phyloP scores from a whole-genome alignment of 1,140 invertebrate species.

The Psix sp. region DNA sequence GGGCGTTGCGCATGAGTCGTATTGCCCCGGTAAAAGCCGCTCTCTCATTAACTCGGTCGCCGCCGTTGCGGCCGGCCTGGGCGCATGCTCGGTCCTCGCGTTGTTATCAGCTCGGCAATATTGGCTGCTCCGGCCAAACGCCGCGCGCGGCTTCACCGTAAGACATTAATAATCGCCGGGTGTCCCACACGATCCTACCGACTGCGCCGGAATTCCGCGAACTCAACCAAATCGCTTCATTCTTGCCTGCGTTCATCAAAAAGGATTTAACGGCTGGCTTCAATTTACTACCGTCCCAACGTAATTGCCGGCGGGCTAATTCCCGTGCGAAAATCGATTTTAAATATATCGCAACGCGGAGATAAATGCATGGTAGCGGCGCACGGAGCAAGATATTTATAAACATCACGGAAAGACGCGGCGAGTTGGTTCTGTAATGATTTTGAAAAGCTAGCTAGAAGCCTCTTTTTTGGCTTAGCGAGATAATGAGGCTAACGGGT shows the following conservation, averaged over 20 bases:
- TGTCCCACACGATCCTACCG: constrained; percentile 20
- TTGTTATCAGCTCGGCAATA: constrained; percentile 59
- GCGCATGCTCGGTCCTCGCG: constrained; percentile 59
- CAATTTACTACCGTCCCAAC: too few relatives aligned
- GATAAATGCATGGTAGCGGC: too few relatives aligned
- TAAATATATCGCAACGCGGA: too few relatives aligned
- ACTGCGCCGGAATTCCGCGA: constrained; percentile 13
- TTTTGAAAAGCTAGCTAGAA: neutral
- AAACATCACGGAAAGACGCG: too few relatives aligned
- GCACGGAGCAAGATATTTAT: too few relatives aligned
- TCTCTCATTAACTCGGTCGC: constrained; percentile 77
- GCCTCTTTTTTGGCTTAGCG: too few relatives aligned
- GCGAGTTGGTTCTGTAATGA: too few relatives aligned
- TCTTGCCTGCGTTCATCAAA: constrained; percentile 24
- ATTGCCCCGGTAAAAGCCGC: constrained; percentile 75
- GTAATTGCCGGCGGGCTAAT: too few relatives aligned
- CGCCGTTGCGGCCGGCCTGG: constrained; percentile 60
- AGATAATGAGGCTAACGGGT: constrained; percentile 26
- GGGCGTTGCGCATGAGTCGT: constrained; percentile 76
- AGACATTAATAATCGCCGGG: constrained; percentile 45
- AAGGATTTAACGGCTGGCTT: too few relatives aligned
- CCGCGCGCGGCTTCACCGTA: constrained; percentile 22
- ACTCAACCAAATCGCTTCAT: constrained; percentile 36
- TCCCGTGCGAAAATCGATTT: too few relatives aligned
- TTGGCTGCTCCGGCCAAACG: constrained; percentile 23